phyloP scores from a whole-genome alignment of 2,888 invertebrate species.

The Punctoribates punctum region DNA sequence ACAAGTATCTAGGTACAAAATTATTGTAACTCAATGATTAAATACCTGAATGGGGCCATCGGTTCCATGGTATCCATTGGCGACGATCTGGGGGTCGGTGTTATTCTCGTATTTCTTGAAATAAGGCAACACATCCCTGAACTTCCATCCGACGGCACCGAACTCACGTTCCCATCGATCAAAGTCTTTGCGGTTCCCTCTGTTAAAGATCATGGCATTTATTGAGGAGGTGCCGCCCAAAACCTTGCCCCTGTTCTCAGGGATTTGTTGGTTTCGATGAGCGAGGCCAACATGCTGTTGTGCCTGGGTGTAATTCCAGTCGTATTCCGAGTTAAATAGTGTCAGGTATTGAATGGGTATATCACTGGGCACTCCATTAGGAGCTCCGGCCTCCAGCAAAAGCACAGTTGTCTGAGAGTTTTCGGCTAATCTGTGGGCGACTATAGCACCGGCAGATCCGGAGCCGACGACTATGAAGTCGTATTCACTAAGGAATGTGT shows the following conservation, averaged over 20 bases:
- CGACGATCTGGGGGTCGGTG: conserved; percentile 48
- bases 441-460: conserved; percentile 80
- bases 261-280: neutral
- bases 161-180: neutral
- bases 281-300: neutral
- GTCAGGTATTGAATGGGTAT: neutral
- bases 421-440: conserved; percentile 67
- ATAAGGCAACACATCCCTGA: conserved; percentile 74
- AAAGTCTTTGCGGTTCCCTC: neutral
- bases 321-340: neutral
- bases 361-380: neutral
- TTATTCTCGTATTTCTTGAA: conserved; percentile 60
- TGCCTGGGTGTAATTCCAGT: neutral
- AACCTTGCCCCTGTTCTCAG: neutral
- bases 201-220: neutral
- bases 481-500: neutral
- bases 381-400: conserved; percentile 49
- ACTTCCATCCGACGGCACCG: conserved; percentile 86
- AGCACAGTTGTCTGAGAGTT: conserved; percentile 47
- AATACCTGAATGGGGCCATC: neutral
- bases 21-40: too few species aligned
- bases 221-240: neutral
- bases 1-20: too few species aligned
- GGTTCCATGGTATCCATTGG: conserved; percentile 46
- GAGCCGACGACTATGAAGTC: conserved; percentile 21